These are phyloP conservation scores for Pseudeuparius sepicola DNA, from an alignment of 2,888 invertebrate genomes.

Conservation along the genomic window DNA sequence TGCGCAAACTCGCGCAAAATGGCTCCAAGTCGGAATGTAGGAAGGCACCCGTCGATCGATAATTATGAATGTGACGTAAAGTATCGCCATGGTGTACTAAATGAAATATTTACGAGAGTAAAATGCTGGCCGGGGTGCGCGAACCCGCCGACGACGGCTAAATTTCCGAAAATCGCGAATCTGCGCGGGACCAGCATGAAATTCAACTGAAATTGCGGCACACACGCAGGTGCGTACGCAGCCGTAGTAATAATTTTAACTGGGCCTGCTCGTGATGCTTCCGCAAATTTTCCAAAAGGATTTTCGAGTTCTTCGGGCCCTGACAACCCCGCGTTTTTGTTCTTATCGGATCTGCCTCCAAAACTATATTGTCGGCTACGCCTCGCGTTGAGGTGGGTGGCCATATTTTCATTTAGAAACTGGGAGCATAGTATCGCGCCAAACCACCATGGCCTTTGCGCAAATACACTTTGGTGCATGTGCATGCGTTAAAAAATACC, in stretches of 20 bases:
- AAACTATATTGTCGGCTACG: no score
- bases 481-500: conserved; percentile 33
- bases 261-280: conserved; percentile 91
- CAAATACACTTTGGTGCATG: conserved; percentile 34
- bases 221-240: conserved; percentile 95
- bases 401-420: no score
- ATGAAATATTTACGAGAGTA: conserved; percentile 33
- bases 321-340: no score
- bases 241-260: conserved; percentile 80
- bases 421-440: conserved; percentile 36
- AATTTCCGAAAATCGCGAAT: conserved; percentile 32
- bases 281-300: no score
- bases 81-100: conserved; percentile 33
- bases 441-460: conserved; percentile 34
- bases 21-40: conserved; percentile 49
- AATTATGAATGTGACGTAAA: conserved; percentile 39
- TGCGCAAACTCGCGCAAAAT: conserved; percentile 65
- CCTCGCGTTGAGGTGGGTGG: no score
- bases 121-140: conserved; percentile 34
- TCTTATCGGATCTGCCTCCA: no score
- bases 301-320: no score
- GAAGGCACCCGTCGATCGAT: conserved; percentile 52
- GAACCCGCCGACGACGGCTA: conserved; percentile 28
- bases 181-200: conserved; percentile 38
- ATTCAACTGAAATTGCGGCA: conserved; percentile 41